Percentiles rank a stretch among this genome's conserved stretches.
Conservation (phyloP, 2,113 vertebrate genomes). For the Sterrhoptilus dennistouni region DNA sequence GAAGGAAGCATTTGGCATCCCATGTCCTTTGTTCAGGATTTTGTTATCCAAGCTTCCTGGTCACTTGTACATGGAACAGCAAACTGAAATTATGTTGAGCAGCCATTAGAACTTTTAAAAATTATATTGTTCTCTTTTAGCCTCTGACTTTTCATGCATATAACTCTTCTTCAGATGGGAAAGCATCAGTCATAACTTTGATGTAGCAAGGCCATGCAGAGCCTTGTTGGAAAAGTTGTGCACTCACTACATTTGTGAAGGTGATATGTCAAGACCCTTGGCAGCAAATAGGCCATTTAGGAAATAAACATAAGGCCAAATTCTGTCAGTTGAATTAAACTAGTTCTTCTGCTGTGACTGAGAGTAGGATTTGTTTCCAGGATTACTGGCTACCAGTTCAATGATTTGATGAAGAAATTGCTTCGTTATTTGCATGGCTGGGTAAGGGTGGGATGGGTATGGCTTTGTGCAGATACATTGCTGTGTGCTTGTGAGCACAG, state of each 20-base stretch:
- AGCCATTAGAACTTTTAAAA: background rate
- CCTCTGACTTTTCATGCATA: background rate
- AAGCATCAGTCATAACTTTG: rapidly evolving
- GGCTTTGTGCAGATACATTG: background rate
- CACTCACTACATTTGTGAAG: background rate
- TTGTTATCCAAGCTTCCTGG: background rate
- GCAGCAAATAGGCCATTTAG: background rate
- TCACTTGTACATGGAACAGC: background rate
- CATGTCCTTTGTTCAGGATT: background rate
- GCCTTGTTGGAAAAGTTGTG: background rate
- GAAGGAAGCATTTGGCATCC: background rate
- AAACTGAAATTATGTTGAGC: background rate
- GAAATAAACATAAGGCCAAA: background rate
- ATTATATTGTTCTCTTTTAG: background rate
- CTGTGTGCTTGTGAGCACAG: background rate
- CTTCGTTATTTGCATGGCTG: background rate
- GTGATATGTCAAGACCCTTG: background rate
- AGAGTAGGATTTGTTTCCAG: background rate
- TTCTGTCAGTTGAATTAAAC: background rate
- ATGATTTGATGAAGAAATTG: background rate
- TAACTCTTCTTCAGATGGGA: background rate
- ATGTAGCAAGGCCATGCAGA: background rate
- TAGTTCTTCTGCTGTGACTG: background rate
- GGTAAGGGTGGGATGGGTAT: background rate
- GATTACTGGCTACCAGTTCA: background rate